Evolutionary conservation across 2,888 invertebrate genomes (phyloP), one percentile per base, ranked within the genome.

Genomic region (Meganola albula): DNA sequence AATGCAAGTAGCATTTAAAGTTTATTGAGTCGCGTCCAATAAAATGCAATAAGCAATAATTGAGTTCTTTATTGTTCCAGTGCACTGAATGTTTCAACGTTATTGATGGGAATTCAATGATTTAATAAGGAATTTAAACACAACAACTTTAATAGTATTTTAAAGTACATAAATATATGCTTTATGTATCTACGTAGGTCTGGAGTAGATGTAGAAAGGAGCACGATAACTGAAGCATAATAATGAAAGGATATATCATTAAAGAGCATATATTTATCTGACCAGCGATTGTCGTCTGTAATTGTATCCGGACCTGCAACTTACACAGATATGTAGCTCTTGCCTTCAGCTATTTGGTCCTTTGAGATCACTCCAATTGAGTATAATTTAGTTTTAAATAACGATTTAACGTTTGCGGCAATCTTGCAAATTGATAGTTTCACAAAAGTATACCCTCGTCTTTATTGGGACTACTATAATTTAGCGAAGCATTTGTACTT

Each of bases 161-260:
- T n/a, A n/a, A n/a, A n/a, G n/a, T n/a, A n/a, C n/a, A n/a, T n/a
- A n/a, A n/a, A n/a, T n/a, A n/a, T n/a, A n/a, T n/a, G n/a, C n/a
- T n/a, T n/a, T n/a, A n/a, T n/a, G n/a, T n/a, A n/a, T n/a, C n/a
- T n/a, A n/a, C n/a, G n/a, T n/a, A n/a, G n/a, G n/a, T n/a, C n/a
- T n/a, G n/a, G n/a, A n/a, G n/a, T n/a, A n/a, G n/a, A n/a, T n/a
- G n/a, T 38, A 31, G 41, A 32, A 34, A 39, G 46, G 50, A 53
- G 53, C 58, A 55, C 53, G 55, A 63, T 53, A 61, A 42, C 48
- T 48, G 57, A 65, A 63, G 59, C 55, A 57, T 70, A 66, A 70
- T 83, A 80, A 82, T 78, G 66, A 77, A 68, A 74, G 71, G 75
- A 72, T 63, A 55, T 61, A 65, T 66, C 57, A 65, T 77, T 73